Percentiles rank a stretch among this genome's conserved stretches.
phyloP scores from a whole-genome alignment of 1,140 invertebrate genomes.

The Drosophila bifasciata region DNA sequence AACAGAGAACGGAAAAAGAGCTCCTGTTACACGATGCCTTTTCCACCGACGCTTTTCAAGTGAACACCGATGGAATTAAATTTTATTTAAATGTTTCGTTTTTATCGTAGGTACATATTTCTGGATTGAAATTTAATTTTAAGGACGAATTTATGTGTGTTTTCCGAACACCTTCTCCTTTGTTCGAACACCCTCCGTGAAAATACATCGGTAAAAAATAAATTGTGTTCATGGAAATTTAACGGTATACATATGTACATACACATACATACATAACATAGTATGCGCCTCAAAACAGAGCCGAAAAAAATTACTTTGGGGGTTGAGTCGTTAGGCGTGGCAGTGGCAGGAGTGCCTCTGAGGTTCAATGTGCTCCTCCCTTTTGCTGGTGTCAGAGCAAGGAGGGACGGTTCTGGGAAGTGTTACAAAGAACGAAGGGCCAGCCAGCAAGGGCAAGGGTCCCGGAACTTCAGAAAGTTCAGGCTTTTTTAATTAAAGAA shows the following conservation, averaged over 20 bases:
- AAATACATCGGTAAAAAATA: too few relatives aligned
- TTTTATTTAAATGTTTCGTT: too few relatives aligned
- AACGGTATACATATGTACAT: neutral
- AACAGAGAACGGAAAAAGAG: slow-evolving; percentile 20
- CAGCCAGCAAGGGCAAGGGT: slow-evolving; percentile 19
- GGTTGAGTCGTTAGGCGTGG: slow-evolving; percentile 16
- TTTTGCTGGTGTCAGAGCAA: slow-evolving; percentile 2
- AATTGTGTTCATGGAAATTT: neutral
- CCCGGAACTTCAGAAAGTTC: slow-evolving; percentile 59
- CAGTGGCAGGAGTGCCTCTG: slow-evolving; percentile 21
- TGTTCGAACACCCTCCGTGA: too few relatives aligned
- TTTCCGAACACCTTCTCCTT: too few relatives aligned
- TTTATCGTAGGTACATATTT: too few relatives aligned
- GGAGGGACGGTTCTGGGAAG: slow-evolving; percentile 4
- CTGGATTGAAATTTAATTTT: too few relatives aligned
- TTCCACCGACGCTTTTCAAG: too few relatives aligned
- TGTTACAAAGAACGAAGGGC: slow-evolving; percentile 18
- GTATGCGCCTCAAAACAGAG: neutral
- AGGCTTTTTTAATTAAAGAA: slow-evolving; percentile 71
- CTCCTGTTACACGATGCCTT: too few relatives aligned
- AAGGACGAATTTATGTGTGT: too few relatives aligned
- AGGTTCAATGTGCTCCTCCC: slow-evolving; percentile 12
- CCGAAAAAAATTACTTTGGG: slow-evolving; percentile 25
- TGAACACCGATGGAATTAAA: too few relatives aligned
- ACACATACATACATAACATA: too few relatives aligned